Evolutionary conservation across 2,113 vertebrate genomes (phyloP).

Genomic region (Strix uralensis): DNA sequence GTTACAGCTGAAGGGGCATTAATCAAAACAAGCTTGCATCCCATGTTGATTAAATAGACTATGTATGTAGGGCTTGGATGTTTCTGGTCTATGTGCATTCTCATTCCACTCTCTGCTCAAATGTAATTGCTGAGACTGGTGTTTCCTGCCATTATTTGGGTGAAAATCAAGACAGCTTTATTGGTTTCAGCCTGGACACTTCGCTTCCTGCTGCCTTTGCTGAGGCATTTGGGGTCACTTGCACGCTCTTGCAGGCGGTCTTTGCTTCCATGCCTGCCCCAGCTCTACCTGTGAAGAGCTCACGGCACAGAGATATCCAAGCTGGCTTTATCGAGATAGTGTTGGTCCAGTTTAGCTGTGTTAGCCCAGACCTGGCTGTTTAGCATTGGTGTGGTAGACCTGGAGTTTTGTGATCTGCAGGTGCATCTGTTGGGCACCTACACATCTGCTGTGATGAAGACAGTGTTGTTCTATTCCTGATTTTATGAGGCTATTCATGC

Average conservation of each 20-base stretch:
- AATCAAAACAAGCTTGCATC: neutral
- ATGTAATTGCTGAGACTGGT: neutral
- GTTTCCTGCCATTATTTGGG: neutral
- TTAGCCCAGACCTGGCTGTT: neutral
- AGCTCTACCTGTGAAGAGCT: neutral
- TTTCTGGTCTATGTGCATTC: neutral
- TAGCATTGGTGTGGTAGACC: neutral
- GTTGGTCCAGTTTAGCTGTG: neutral
- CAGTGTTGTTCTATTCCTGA: rapidly evolving
- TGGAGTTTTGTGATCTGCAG: neutral
- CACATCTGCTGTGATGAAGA: neutral
- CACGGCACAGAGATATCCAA: neutral
- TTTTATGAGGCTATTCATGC: neutral
- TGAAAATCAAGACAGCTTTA: neutral
- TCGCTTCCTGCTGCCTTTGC: neutral
- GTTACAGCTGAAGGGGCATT: neutral
- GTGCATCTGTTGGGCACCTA: neutral
- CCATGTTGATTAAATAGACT: neutral
- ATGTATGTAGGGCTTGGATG: neutral
- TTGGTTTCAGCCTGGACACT: neutral
- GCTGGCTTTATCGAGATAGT: neutral
- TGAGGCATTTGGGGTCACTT: neutral
- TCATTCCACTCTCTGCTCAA: neutral
- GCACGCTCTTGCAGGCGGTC: neutral
- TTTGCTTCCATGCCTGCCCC: rapidly evolving